A percentile compares a stretch with the other conserved stretches of the same genome.
Conservation (phyloP, 37 sponge, comb jelly and placozoan genomes). For the Oscarella lobularis region DNA sequence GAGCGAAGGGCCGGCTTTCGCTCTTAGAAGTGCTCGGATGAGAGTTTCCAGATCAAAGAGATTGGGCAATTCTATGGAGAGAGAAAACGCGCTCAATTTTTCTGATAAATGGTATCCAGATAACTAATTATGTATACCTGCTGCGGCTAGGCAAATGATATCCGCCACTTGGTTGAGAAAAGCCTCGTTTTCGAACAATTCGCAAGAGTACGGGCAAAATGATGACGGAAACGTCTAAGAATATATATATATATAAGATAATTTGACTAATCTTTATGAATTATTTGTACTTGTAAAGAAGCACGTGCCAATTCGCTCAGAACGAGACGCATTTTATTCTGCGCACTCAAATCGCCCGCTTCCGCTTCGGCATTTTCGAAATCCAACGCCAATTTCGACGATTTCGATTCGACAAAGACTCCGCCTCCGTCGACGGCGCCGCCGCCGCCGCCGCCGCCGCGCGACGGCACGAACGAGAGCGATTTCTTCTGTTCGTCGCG, state of each 20-base stretch:
- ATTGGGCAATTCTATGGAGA: slow-evolving; percentile 26
- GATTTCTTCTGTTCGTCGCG: neutral
- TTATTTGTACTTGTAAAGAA: neutral
- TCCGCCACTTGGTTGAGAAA: slow-evolving; percentile 42
- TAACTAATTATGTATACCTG: slow-evolving; percentile 19
- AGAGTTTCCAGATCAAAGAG: slow-evolving; percentile 30
- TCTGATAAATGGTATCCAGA: neutral
- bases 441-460: too few species aligned
- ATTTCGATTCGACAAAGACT: neutral
- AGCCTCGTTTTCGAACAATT: slow-evolving; percentile 60
- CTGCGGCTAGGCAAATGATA: slow-evolving; percentile 42
- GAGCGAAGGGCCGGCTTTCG: slow-evolving; percentile 27
- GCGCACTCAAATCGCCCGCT: neutral
- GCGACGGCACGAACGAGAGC: neutral
- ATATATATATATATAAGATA: neutral
- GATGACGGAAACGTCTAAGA: slow-evolving; percentile 13
- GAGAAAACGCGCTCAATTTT: neutral
- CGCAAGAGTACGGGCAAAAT: slow-evolving; percentile 32
- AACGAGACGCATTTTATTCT: neutral
- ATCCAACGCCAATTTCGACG: neutral
- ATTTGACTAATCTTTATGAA: neutral
- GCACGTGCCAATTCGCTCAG: neutral
- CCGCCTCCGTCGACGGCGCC: too few species aligned
- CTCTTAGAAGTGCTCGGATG: slow-evolving; percentile 36
- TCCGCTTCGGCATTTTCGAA: neutral